Conservation (phyloP, 2,113 vertebrate genomes). For the Pheucticus melanocephalus region DNA sequence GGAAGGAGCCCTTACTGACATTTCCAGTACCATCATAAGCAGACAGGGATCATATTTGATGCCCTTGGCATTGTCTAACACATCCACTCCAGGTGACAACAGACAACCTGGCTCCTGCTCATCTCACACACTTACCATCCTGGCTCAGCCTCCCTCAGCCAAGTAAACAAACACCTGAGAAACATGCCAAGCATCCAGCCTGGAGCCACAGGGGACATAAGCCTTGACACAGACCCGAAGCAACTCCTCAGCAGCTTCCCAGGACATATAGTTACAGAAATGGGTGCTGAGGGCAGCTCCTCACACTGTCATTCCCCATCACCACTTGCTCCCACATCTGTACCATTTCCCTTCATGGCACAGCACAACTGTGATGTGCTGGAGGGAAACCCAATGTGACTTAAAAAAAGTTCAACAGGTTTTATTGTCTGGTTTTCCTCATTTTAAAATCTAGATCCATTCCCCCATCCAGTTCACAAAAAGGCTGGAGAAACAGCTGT, state of each 20-base stretch:
- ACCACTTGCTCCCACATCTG: background rate
- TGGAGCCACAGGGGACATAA: background rate
- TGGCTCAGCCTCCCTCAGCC: background rate
- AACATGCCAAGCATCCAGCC: background rate
- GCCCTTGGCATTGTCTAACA: background rate
- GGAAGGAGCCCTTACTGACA: background rate
- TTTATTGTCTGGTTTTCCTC: background rate
- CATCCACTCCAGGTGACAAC: background rate
- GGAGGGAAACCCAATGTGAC: fast-evolving
- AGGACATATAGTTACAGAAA: background rate
- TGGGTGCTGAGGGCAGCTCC: background rate
- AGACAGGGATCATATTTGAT: background rate
- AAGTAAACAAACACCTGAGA: background rate
- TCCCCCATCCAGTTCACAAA: background rate
- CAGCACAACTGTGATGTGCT: background rate
- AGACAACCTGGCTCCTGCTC: background rate
- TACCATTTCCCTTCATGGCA: background rate
- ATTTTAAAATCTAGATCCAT: background rate
- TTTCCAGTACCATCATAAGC: background rate
- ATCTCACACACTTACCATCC: background rate
- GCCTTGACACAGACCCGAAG: background rate
- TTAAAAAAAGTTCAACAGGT: background rate
- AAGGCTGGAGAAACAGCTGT: background rate
- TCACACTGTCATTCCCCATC: fast-evolving
- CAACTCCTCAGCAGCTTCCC: background rate